A percentile compares a stretch with the other conserved stretches of the same genome.
Conservation (phyloP, 2,888 invertebrate genomes). For the Chymomyza procnemis region DNA sequence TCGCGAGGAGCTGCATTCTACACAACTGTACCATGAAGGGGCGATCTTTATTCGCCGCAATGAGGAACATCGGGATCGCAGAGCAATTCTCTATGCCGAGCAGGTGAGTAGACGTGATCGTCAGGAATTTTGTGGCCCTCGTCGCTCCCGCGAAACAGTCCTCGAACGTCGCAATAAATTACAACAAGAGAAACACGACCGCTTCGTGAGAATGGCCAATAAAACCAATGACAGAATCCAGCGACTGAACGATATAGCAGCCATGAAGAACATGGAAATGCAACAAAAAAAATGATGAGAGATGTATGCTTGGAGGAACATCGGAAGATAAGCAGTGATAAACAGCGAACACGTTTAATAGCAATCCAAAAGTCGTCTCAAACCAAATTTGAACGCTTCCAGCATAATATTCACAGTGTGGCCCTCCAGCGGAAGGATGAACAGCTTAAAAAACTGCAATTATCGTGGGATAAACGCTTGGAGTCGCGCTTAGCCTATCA, state of each 20-base stretch:
- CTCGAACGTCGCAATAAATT: slow-evolving; percentile 55
- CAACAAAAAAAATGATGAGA: slow-evolving; percentile 62
- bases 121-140: slow-evolving; percentile 46
- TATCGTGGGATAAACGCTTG: slow-evolving; percentile 72
- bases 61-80: slow-evolving; percentile 70
- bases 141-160: slow-evolving; percentile 58
- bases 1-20: slow-evolving; percentile 81
- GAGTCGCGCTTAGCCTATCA: slow-evolving; percentile 68
- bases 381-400: slow-evolving; percentile 69
- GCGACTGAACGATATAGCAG: slow-evolving; percentile 51
- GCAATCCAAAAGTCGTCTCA: slow-evolving; percentile 72
- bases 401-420: slow-evolving; percentile 55
- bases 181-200: slow-evolving; percentile 46
- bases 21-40: slow-evolving; percentile 80
- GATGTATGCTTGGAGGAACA: slow-evolving; percentile 62
- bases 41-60: slow-evolving; percentile 59
- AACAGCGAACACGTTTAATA: slow-evolving; percentile 72
- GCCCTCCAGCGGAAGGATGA: slow-evolving; percentile 39
- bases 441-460: slow-evolving; percentile 53
- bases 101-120: slow-evolving; percentile 67
- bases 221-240: slow-evolving; percentile 54
- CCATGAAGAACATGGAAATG: slow-evolving; percentile 51
- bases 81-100: slow-evolving; percentile 74
- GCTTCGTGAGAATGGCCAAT: slow-evolving; percentile 49
- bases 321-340: slow-evolving; percentile 58